phyloP scores from a whole-genome alignment of 2,888 invertebrate genomes.

The Scaptomyza parva region DNA sequence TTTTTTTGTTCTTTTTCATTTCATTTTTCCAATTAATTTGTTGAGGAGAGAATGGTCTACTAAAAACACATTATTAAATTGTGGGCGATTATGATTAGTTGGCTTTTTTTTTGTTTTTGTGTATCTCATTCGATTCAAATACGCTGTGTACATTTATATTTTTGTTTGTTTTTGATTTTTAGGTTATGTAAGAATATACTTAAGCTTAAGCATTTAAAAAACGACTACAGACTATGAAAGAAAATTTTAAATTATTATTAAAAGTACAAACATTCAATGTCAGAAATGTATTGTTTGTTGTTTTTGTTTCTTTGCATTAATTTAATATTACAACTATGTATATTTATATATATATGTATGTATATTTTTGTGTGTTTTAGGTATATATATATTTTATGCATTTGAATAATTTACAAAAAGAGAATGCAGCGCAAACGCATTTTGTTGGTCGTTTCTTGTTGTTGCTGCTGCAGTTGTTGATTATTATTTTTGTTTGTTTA shows the following conservation, averaged over 20 bases:
- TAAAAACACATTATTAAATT: slow-evolving; percentile 66
- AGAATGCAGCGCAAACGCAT: slow-evolving; percentile 47
- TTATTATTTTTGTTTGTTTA: slow-evolving; percentile 17
- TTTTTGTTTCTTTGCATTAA: slow-evolving; percentile 42
- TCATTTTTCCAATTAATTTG: slow-evolving; percentile 36
- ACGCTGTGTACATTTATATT: slow-evolving; percentile 23
- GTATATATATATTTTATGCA: slow-evolving; percentile 21
- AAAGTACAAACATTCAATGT: slow-evolving; percentile 68
- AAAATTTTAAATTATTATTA: slow-evolving; percentile 64
- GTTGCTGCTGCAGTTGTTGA: slow-evolving; percentile 30
- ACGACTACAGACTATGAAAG: slow-evolving; percentile 70
- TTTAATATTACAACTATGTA: slow-evolving; percentile 48
- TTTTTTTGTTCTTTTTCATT: slow-evolving; percentile 24
- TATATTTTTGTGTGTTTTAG: slow-evolving; percentile 26
- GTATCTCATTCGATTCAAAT: slow-evolving; percentile 49
- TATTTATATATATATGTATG: slow-evolving; percentile 31
- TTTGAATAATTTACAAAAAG: slow-evolving; percentile 64
- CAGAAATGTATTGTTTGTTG: slow-evolving; percentile 59
- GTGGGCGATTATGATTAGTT: slow-evolving; percentile 66
- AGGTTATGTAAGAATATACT: slow-evolving; percentile 65
- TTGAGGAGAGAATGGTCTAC: slow-evolving; percentile 57
- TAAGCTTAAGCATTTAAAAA: slow-evolving; percentile 78
- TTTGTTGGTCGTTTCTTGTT: slow-evolving; percentile 25
- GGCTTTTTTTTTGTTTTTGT: slow-evolving; percentile 36
- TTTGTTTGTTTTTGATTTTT: slow-evolving; percentile 38